Evolutionary conservation across 2,113 vertebrate species (phyloP), one percentile per base, ranked within the genome.

Genomic region (Dromas ardeola): DNA sequence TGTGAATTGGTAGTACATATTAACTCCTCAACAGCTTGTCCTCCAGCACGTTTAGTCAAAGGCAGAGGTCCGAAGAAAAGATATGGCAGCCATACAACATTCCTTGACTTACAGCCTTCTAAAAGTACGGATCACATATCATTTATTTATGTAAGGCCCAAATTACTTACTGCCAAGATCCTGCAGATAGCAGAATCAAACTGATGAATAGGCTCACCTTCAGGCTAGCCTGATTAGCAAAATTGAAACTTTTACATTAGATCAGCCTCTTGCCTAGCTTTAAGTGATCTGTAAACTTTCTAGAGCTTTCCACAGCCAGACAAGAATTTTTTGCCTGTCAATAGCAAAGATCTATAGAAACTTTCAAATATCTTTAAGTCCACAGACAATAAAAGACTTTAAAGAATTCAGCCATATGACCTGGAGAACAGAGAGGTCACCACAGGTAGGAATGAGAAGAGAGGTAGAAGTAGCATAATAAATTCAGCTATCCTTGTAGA

Each of bases 401-500:
- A 93, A 94, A 92, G 72, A 86, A 83, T 94, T 72, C 84, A 73
- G 53, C 81, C 72, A 73, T 36, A 66, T 94, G 95, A 95, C 91
- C 84, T 43, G 38, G 11, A 87, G 87, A 92, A 91, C 3, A 86
- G 63, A 93, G 80, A 88, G 91, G 93, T 95, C 76, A 86, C 74
- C 65, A 71, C 87, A 94, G 90, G 87, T 88, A 88, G 50, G 45
- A 80, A 86, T 38, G 81, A 93, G 83, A 91, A 85, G 43, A 91
- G 81, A 61, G 49, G 87, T 89, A 79, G 45, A 88, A 87, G 78
- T 70, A 91, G 69, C 83, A 80, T 92, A 97, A 96, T 93, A 76
- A 93, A 97, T 97, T 96, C 93, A 82, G 78, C 53, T 96, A 5
- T 80, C 38, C 80, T 72, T 80, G 63, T 45, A 86, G 91, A 89